Evolutionary conservation across 2,113 vertebrate genomes (phyloP), one percentile per base, ranked within the genome.

Genomic region (Acanthisitta chloris): DNA sequence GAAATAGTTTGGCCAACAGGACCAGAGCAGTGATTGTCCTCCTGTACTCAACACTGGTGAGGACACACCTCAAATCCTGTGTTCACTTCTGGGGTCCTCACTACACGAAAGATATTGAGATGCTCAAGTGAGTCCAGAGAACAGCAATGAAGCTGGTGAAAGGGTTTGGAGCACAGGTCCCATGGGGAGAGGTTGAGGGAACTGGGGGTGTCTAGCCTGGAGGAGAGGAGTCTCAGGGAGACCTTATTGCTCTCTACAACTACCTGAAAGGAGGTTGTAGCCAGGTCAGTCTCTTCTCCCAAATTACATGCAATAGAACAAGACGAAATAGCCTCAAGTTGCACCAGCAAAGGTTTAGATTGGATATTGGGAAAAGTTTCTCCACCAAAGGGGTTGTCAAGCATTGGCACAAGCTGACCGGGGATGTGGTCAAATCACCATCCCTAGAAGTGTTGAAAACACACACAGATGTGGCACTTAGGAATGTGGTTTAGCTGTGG

Each of bases 31-130:
- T 1, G 33, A 36, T 8, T n/a, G 12, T 9, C 14, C 2, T 17
- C 3, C 38, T 12, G 26, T 36, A 4, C 21, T 38, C 0, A 1
- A 45, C 54, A 18, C 31, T 16, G 25, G 4, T 16, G 59, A 34
- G 24, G 42, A 1, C 82, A 69, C 36, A 51, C 10, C 5, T 4
- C 0, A 0, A 38, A 13, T 29, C 18, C 40, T 5, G 1, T 29
- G 40, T 20, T 4, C 65, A 24, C 7, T 6, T 54, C 18, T 23
- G 12, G 46, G 23, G 4, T 28, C 8, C 54, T 38, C 40, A 24
- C 12, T 16, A 18, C 29, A 34, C 24, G 49, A 29, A n/a, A 15
- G 42, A 48, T 29, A 14, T 2, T 25, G 51, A 48, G 25, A 3
- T 7, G 19, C 65, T 62, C n/a, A 23, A 78, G 38, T 0, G 0